phyloP scores from a whole-genome alignment of 1,140 invertebrate genomes.

The Formica selysi region DNA sequence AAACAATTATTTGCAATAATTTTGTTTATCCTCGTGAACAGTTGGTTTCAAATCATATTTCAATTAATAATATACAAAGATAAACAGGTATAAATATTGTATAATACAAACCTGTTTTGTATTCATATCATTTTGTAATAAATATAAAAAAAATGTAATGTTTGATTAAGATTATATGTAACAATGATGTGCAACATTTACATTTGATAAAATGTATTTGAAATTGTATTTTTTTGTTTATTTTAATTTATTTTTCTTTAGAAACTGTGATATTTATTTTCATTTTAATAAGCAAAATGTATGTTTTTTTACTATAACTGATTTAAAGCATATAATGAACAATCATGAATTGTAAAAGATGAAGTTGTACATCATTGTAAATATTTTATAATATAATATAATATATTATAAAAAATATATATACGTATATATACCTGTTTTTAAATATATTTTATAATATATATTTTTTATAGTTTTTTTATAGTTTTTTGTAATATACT shows the following conservation, averaged over 20 bases:
- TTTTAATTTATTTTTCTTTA: constrained; percentile 13
- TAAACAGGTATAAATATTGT: not conserved
- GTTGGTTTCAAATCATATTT: not conserved
- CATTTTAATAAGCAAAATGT: not conserved
- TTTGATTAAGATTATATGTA: not conserved
- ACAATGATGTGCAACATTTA: constrained; percentile 3
- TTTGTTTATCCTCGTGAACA: not conserved
- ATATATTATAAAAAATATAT: not conserved
- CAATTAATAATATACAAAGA: not conserved
- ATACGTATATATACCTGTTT: not conserved
- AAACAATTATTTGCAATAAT: not conserved
- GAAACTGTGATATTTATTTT: not conserved
- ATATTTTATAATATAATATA: not conserved
- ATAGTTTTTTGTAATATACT: not conserved
- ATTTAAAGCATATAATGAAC: not conserved
- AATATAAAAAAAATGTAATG: constrained; percentile 33
- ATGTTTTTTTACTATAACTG: not conserved
- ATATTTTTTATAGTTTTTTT: no score
- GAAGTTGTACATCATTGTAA: constrained; percentile 5
- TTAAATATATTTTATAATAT: not conserved
- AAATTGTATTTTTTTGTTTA: not conserved
- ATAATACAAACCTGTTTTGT: constrained; percentile 20
- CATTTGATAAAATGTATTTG: not conserved
- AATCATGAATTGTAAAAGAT: not conserved
- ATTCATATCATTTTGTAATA: not conserved